Evolutionary conservation across 2,797 vertebrate species (phyloP).

Genomic region (Cyclopterus lumpus): DNA sequence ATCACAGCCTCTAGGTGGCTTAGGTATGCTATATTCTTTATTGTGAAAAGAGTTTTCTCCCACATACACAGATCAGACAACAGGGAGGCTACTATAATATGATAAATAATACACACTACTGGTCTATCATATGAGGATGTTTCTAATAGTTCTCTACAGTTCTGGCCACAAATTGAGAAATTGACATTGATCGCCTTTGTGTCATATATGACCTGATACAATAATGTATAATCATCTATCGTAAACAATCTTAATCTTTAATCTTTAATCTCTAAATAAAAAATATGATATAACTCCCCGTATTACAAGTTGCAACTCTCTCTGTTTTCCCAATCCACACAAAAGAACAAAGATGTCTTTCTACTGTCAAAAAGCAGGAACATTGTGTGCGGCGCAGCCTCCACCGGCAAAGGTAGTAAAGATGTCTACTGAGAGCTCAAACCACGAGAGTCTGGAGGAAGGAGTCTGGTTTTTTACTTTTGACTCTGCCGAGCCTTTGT

Average conservation of each 20-base stretch:
- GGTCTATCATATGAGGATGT: background rate
- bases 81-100: background rate
- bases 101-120: background rate
- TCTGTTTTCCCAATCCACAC: conserved; percentile 26
- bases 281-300: too few species aligned
- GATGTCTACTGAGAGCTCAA: conserved; percentile 68
- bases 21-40: background rate
- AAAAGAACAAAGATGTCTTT: conserved; percentile 46
- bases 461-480: conserved; percentile 77
- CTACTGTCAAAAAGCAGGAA: conserved; percentile 64
- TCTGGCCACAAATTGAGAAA: background rate
- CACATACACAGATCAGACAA: background rate
- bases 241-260: background rate
- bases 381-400: conserved; percentile 50
- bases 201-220: background rate
- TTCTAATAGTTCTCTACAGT: background rate
- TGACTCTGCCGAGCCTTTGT: conserved; percentile 78
- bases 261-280: background rate
- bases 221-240: background rate
- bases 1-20: background rate
- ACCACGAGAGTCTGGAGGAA: conserved; percentile 58
- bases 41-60: background rate
- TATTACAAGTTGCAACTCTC: conserved; percentile 7
- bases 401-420: conserved; percentile 70
- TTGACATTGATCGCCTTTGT: background rate